Conservation (phyloP, 2,888 invertebrate genomes). For the Cryptus armator region DNA sequence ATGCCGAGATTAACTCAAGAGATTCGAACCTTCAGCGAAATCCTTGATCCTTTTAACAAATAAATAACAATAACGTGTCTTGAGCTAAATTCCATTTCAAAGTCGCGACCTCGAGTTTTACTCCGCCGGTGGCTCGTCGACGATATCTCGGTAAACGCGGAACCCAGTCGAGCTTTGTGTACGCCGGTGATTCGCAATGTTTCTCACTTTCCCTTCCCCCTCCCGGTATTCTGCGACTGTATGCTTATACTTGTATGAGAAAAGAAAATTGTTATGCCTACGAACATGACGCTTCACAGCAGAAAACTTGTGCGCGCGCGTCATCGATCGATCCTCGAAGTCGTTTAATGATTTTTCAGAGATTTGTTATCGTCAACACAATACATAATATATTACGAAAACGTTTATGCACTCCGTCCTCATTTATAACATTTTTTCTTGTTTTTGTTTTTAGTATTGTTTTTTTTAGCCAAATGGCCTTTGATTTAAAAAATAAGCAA, state of each 20-base stretch:
- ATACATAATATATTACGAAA: constrained; percentile 5
- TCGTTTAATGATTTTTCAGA: not conserved
- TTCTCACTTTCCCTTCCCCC: not conserved
- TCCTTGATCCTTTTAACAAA: not conserved
- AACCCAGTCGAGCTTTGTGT: constrained; percentile 12
- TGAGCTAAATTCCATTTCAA: constrained; percentile 31
- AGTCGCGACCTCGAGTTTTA: constrained; percentile 22
- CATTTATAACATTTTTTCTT: not conserved
- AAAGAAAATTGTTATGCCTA: not conserved
- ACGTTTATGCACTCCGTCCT: not conserved
- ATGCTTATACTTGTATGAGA: not conserved
- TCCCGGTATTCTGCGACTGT: not conserved
- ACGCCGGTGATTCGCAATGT: not conserved
- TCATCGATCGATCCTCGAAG: constrained; percentile 30
- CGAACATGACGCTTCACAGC: constrained; percentile 7
- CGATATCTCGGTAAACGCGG: not conserved
- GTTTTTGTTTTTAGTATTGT: not conserved
- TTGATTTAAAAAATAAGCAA: not conserved
- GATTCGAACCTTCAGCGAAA: not conserved
- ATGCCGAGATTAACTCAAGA: not conserved
- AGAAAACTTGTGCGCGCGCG: constrained; percentile 41
- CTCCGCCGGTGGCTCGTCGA: not conserved
- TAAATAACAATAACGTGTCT: not conserved
- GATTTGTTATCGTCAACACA: constrained; percentile 9
- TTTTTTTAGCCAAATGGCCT: not conserved